A percentile compares a stretch with the other conserved stretches of the same genome.
phyloP scores from a whole-genome alignment of 23 tunicate species.

The Ascidia mentula region DNA sequence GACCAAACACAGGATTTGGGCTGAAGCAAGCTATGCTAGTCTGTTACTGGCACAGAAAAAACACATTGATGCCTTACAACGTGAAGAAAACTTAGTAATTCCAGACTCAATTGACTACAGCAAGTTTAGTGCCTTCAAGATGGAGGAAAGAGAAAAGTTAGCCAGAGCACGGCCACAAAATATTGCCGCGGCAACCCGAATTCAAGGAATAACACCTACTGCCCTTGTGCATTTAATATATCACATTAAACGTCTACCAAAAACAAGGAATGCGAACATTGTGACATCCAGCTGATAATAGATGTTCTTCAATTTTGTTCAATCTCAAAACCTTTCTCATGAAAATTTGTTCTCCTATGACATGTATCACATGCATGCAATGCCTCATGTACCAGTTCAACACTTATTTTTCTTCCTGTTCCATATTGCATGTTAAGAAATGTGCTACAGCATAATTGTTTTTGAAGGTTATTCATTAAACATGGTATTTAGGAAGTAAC shows the following conservation, averaged over 20 bases:
- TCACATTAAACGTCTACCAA: not conserved
- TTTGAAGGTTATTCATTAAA: too few species aligned
- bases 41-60: conserved; percentile 37
- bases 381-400: too few species aligned
- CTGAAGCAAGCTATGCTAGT: conserved; percentile 48
- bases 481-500: too few species aligned
- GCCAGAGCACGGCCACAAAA: conserved; percentile 71
- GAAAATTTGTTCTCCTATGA: too few species aligned
- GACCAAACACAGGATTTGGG: conserved; percentile 41
- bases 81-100: conserved; percentile 68
- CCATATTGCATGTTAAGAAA: too few species aligned
- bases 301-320: too few species aligned
- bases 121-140: conserved; percentile 26
- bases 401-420: too few species aligned
- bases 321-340: too few species aligned
- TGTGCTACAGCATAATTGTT: too few species aligned
- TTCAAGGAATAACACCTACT: conserved; percentile 91
- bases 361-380: too few species aligned
- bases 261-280: too few species aligned
- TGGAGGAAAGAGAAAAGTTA: conserved; percentile 81
- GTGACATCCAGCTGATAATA: too few species aligned
- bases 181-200: conserved; percentile 84
- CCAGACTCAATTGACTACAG: conserved; percentile 62
- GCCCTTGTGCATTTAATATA: conserved; percentile 34
- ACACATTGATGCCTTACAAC: conserved; percentile 48